phyloP scores from a whole-genome alignment of 2,113 vertebrate genomes.

The Scortum barcoo region DNA sequence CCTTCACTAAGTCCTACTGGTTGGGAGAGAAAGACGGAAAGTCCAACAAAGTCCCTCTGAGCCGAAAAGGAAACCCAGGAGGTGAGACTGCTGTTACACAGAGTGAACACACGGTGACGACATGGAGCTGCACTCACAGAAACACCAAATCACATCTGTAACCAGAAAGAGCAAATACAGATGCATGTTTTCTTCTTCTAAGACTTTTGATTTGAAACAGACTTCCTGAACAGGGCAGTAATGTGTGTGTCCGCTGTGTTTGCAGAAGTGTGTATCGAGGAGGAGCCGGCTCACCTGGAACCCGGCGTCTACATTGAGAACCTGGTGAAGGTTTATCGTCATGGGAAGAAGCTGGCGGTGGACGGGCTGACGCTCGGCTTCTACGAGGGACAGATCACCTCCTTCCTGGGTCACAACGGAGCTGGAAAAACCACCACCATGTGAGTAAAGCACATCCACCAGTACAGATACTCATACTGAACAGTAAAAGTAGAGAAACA shows the following conservation, averaged over 20 bases:
- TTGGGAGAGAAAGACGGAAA: constrained; percentile 86
- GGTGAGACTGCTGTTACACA: constrained; percentile 80
- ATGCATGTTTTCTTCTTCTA: neutral
- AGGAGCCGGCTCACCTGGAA: constrained; percentile 91
- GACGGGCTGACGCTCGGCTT: constrained; percentile 96
- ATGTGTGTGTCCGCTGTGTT: neutral
- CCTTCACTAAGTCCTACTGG: constrained; percentile 96
- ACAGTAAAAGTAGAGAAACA: neutral
- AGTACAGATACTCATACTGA: neutral
- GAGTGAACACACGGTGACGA: neutral
- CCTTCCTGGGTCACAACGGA: constrained; percentile 97
- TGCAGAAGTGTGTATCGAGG: constrained; percentile 92
- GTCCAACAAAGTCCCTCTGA: constrained; percentile 72
- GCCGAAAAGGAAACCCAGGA: constrained; percentile 81
- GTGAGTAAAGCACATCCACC: constrained; percentile 82
- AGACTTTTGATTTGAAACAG: constrained; percentile 2
- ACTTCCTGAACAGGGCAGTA: constrained; percentile 9
- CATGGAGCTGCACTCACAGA: neutral
- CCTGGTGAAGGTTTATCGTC: constrained; percentile 94
- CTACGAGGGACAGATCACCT: constrained; percentile 98
- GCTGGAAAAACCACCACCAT: constrained; percentile 99
- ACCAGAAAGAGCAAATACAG: neutral
- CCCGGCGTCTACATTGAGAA: constrained; percentile 96
- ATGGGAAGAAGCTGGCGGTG: constrained; percentile 95
- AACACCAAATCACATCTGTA: neutral